Base-by-base conservation (phyloP, 1,140 invertebrate species). In the Aphidius ervi region DNA sequence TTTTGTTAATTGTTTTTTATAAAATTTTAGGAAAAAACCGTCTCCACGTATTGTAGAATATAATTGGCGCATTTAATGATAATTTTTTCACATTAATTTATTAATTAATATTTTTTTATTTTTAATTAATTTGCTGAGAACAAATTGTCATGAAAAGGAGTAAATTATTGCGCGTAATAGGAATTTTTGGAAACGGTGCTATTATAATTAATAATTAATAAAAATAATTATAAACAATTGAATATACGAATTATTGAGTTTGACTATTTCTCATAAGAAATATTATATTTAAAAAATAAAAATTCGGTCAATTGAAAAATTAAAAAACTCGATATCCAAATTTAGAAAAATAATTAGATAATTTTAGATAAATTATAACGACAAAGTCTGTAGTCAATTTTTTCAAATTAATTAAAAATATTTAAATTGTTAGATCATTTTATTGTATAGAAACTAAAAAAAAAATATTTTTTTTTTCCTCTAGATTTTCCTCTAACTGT, bases 1-100 rank as follows among this genome's bases (percentile, higher is more conserved):
- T 79, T 80, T 67, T 61, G 74, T 76, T 80, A 53, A 76, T 79
- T 74, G 76, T 79, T 77, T 63, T 80, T 74, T 47, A 74, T 1
- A 75, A 79, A 74, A 79, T 74, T 80, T 78, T 80, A 80, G 79
- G 37, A 52, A 59, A 54, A 41, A 67, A 60, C 69, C 71, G 72
- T 74, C 64, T 74, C 74, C 74, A 73, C 67, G 72, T 78, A 70
- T 73, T 71, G 69, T 68, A 70, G 63, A 61, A 70, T 58, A 49
- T 5, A 39, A 9, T 53, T 54, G 10, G 48, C 50, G 40, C 49
- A 46, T 16, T 16, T 16, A 16, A 16, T 40, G 8, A 6, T 37
- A 56, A 43, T 20, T 20, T 43, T 43, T 43, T 56, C 4, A 31
- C 5, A 9, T 56, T 8, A 31, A 31, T 31, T 31, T 31, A 31